A percentile compares a stretch with the other conserved stretches of the same genome.
These are phyloP conservation scores for Acronicta leporina DNA, from an alignment of 2,888 invertebrate species.

Conservation along the genomic window DNA sequence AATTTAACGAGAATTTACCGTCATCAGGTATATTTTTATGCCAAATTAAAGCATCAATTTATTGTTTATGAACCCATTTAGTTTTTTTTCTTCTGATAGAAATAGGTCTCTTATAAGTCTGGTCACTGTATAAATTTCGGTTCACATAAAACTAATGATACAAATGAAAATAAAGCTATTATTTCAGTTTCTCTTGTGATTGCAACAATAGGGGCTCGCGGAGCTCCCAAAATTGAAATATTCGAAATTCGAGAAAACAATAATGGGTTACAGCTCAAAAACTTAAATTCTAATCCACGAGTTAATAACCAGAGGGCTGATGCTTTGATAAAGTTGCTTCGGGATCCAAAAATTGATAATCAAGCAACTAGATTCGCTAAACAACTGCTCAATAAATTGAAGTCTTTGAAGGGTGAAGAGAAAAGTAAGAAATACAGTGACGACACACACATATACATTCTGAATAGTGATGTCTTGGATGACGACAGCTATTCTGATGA, in stretches of 20 bases:
- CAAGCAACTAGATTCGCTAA: neutral
- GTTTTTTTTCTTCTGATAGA: no score
- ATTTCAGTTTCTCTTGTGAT: conserved; percentile 40
- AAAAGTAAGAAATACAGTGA: conserved; percentile 3
- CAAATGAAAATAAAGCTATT: no score
- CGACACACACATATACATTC: conserved; percentile 26
- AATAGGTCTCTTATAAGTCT: no score
- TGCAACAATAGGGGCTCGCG: conserved; percentile 17
- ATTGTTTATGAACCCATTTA: no score
- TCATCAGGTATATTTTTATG: no score
- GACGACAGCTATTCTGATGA: conserved; percentile 1
- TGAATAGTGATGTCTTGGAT: conserved; percentile 18
- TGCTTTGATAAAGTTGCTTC: conserved; percentile 17
- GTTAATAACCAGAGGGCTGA: neutral
- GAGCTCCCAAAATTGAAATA: conserved; percentile 42
- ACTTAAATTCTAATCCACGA: conserved; percentile 18
- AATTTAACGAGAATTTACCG: no score
- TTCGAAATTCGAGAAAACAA: conserved; percentile 43
- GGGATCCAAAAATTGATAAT: neutral
- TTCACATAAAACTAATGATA: no score
- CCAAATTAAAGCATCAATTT: no score
- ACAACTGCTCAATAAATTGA: conserved; percentile 19
- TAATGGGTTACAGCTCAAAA: conserved; percentile 32
- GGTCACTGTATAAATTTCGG: no score
- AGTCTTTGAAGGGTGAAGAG: conserved; percentile 7